Evolutionary conservation across 2,113 vertebrate species (phyloP).

Genomic region (Apaloderma vittatum): DNA sequence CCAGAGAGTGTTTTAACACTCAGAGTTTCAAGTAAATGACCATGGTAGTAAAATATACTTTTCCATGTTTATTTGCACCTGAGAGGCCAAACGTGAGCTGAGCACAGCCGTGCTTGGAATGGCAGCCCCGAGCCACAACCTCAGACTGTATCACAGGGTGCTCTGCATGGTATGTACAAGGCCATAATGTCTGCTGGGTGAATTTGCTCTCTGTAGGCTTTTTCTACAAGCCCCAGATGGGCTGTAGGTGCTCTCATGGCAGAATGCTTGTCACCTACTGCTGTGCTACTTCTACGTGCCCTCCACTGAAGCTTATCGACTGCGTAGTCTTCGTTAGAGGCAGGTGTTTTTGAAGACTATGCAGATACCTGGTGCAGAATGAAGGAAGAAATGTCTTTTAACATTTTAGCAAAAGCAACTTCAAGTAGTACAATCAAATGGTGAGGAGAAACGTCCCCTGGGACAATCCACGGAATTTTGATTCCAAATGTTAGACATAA

Average conservation of each 20-base stretch:
- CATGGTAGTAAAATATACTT: background rate
- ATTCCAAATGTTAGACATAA: background rate
- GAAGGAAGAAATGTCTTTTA: background rate
- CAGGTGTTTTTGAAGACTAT: background rate
- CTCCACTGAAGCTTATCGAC: background rate
- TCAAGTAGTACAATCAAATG: background rate
- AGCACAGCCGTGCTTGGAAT: background rate
- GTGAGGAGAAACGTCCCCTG: background rate
- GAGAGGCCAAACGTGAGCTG: background rate
- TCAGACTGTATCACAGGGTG: background rate
- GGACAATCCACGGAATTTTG: background rate
- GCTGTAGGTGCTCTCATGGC: background rate
- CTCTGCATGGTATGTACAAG: background rate
- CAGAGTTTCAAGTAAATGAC: background rate
- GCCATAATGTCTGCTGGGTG: background rate
- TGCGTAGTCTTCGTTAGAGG: background rate
- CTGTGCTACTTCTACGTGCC: fast-evolving
- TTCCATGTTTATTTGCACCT: background rate
- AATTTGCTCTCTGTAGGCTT: background rate
- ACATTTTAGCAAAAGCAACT: background rate
- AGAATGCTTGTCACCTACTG: background rate
- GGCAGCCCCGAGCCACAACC: fast-evolving
- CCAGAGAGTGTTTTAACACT: background rate
- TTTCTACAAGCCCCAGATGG: background rate
- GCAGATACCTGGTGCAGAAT: background rate